phyloP scores from a whole-genome alignment of 2,797 vertebrate species.

The Sebastes vulpes region DNA sequence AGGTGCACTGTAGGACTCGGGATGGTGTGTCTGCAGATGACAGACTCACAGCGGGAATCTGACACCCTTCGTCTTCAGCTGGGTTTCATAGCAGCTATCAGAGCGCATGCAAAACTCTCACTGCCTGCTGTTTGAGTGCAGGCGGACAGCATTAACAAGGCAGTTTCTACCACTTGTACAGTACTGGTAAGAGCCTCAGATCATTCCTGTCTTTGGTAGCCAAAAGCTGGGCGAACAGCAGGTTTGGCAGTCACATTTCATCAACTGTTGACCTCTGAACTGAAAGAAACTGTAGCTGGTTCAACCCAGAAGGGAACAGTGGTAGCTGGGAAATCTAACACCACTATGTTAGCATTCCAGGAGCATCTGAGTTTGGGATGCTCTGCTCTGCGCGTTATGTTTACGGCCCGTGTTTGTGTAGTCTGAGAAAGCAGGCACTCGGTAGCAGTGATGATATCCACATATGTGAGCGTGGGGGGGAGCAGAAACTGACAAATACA shows the following conservation, averaged over 20 bases:
- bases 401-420: slow-evolving; percentile 70
- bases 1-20: slow-evolving; percentile 23
- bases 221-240: slow-evolving; percentile 7
- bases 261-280: slow-evolving; percentile 71
- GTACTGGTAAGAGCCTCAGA: background rate
- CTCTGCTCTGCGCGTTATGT: slow-evolving; percentile 40
- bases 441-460: slow-evolving; percentile 64
- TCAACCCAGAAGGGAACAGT: slow-evolving; percentile 34
- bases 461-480: slow-evolving; percentile 44
- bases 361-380: slow-evolving; percentile 64
- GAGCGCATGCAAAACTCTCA: background rate
- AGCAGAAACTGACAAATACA: background rate
- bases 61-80: slow-evolving; percentile 15
- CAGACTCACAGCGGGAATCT: slow-evolving; percentile 32
- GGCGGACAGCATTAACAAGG: slow-evolving; percentile 4
- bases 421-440: slow-evolving; percentile 50
- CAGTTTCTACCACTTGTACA: slow-evolving; percentile 1
- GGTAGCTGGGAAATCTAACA: slow-evolving; percentile 77
- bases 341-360: slow-evolving; percentile 76
- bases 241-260: slow-evolving; percentile 40
- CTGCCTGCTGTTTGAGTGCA: slow-evolving; percentile 1
- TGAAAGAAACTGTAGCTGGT: slow-evolving; percentile 44
- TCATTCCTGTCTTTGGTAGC: background rate
- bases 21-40: slow-evolving; percentile 29
- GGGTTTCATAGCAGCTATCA: background rate